These are phyloP conservation scores for Paragorgia papillata DNA, from an alignment of 92 coral and sea anemone species.

Conservation along the genomic window DNA sequence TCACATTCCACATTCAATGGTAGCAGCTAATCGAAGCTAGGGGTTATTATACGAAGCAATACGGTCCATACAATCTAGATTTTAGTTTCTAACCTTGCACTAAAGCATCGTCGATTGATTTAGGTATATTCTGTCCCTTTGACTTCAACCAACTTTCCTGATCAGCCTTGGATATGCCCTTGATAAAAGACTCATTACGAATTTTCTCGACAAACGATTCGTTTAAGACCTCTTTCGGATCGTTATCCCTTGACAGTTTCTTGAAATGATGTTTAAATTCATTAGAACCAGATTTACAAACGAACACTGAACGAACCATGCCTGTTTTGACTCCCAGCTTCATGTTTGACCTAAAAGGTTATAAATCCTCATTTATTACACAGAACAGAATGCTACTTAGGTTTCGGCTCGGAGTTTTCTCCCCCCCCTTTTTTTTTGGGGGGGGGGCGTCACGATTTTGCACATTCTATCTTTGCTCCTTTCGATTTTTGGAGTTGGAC, in stretches of 20 bases:
- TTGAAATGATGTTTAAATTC: slow-evolving; percentile 72
- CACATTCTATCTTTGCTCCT: no score
- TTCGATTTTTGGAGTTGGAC: no score
- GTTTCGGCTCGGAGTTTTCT: no score
- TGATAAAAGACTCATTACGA: slow-evolving; percentile 36
- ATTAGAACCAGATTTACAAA: slow-evolving; percentile 74
- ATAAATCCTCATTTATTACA: neutral
- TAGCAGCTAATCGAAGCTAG: no score
- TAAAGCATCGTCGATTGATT: slow-evolving; percentile 63
- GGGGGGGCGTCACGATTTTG: no score
- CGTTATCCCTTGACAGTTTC: slow-evolving; percentile 56
- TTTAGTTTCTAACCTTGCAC: slow-evolving; percentile 44
- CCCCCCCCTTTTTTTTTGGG: no score
- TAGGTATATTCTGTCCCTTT: slow-evolving; percentile 50
- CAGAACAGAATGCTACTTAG: no score
- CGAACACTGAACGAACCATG: slow-evolving; percentile 78
- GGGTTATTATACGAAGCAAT: no score
- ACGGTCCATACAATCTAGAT: no score
- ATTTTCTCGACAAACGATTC: slow-evolving; percentile 68
- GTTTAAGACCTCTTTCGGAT: slow-evolving; percentile 62
- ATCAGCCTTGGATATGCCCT: slow-evolving; percentile 54
- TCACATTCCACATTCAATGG: no score
- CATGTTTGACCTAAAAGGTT: slow-evolving; percentile 62
- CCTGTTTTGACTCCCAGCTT: slow-evolving; percentile 79
- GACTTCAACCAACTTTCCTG: slow-evolving; percentile 56